Percentiles rank a stretch among this genome's conserved stretches.
Conservation (phyloP, 2,888 invertebrate species). For the Eutolmus rufibarbis region DNA sequence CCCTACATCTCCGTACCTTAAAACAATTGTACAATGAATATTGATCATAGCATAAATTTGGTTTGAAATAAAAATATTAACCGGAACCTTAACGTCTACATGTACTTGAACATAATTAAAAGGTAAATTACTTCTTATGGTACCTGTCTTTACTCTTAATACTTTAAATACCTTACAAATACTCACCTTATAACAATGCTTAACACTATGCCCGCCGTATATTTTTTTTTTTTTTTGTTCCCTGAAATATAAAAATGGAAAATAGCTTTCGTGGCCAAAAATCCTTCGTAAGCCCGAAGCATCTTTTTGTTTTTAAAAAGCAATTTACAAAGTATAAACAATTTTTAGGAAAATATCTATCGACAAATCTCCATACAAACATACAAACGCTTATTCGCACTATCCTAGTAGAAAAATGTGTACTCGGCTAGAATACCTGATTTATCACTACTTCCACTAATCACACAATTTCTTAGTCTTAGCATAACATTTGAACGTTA, state of each 20-base stretch:
- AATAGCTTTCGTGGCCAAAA: not conserved
- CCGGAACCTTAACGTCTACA: not conserved
- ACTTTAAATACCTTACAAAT: not conserved
- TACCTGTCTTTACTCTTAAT: not conserved
- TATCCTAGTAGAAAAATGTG: not conserved
- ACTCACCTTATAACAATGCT: not conserved
- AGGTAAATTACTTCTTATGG: not conserved
- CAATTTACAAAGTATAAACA: not conserved
- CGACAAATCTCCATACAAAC: not conserved
- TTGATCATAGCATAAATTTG: not conserved
- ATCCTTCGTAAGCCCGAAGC: not conserved
- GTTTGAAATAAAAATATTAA: not conserved
- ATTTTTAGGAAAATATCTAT: not conserved
- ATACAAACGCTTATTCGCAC: not conserved
- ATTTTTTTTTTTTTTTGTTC: not conserved
- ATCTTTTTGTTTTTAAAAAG: not conserved
- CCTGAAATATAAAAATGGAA: not conserved
- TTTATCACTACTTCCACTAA: not conserved
- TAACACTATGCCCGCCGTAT: not conserved
- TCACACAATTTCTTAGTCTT: not conserved
- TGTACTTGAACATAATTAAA: not conserved
- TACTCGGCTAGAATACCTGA: not conserved
- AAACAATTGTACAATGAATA: not conserved
- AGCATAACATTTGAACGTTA: not conserved
- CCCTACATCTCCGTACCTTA: not conserved